These are phyloP conservation scores for Antechinus stuartii DNA, from an alignment of 2,113 vertebrate genomes.

Conservation along the genomic window DNA sequence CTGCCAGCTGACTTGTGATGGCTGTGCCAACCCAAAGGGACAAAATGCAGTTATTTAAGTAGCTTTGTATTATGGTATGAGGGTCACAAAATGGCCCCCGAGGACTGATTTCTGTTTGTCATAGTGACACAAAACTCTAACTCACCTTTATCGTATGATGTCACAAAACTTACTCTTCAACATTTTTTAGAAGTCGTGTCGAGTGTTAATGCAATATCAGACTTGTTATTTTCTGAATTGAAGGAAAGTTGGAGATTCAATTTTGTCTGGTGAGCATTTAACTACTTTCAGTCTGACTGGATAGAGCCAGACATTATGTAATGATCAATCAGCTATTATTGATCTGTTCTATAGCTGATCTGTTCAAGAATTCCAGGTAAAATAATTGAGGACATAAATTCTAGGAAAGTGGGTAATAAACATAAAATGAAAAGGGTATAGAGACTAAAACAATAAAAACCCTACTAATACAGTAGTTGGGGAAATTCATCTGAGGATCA, in stretches of 20 bases:
- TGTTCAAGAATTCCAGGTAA: conserved; percentile 45
- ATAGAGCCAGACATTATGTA: neutral
- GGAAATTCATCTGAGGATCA: neutral
- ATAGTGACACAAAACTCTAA: neutral
- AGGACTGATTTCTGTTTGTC: neutral
- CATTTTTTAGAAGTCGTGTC: conserved; percentile 4
- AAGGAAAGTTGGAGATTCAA: neutral
- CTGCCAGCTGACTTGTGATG: conserved; percentile 38
- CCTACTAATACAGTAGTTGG: neutral
- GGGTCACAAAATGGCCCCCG: neutral
- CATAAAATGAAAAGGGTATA: conserved; percentile 20
- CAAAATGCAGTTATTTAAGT: conserved; percentile 31
- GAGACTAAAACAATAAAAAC: neutral
- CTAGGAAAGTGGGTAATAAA: neutral
- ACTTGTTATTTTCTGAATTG: conserved; percentile 19
- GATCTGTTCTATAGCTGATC: neutral
- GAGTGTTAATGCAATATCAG: conserved; percentile 17
- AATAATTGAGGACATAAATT: neutral
- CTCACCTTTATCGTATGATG: neutral
- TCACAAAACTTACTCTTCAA: neutral
- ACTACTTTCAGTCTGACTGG: neutral
- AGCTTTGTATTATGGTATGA: neutral
- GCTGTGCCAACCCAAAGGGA: conserved; percentile 1
- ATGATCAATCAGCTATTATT: neutral
- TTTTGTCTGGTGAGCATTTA: conserved; percentile 46